Evolutionary conservation across 2,797 vertebrate genomes (phyloP), one percentile per base, ranked within the genome.

Genomic region (Sebastes hubbsi): DNA sequence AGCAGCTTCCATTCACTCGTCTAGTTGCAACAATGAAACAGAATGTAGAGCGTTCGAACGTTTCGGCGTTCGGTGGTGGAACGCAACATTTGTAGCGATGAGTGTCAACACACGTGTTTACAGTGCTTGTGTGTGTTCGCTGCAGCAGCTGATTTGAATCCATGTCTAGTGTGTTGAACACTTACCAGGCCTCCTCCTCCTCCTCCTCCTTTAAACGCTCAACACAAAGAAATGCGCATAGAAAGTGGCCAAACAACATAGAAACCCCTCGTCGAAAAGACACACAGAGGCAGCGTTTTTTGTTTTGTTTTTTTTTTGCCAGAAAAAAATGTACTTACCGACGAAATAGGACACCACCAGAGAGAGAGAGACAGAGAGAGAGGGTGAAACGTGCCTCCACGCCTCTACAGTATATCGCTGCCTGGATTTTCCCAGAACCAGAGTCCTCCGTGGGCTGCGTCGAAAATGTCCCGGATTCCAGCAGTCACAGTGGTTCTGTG

Each of bases 391-490:
- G 80, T 74, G 81, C 66, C 80, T 90, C 85, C 86, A 81, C 92
- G 91, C 91, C 90, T 90, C 73, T 77, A 42, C 38, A 42, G 38
- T 42, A 42, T 42, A 34, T 87, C 74, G 58, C 75, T 61, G 74
- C 8, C 52, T 73, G 72, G 72, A 61, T 85, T 89, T 82, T 77
- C 88, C 87, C 84, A 81, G 81, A 87, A 83, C 54, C 75, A 42
- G 13, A 42, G 73, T 6, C 46, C 70, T 84, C 73, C 83, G 88
- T 82, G 84, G 87, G 87, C 18, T 75, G 83, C 86, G 89, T 87
- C 82, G 88, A 89, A 83, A 87, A 88, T 82, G 84, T 91, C 87
- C 72, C 77, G 74, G 92, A 92, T 92, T 93, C 92, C 92, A 86
- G 84, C 88, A 86, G 90, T 86, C 38, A 42, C 38, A 42, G 38